phyloP scores from a whole-genome alignment of 2,113 vertebrate species.

The Abramis brama region DNA sequence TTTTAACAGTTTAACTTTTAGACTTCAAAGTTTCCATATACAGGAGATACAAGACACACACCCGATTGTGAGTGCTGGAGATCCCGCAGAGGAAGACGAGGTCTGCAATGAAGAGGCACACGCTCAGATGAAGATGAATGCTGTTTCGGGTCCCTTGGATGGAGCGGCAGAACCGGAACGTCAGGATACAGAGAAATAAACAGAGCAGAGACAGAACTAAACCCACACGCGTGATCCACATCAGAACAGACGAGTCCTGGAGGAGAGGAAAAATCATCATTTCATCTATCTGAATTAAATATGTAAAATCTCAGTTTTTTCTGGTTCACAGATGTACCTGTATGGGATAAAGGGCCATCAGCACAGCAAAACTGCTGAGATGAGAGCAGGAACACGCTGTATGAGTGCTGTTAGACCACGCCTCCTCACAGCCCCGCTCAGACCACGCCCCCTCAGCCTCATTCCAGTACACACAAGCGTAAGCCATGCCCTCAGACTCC shows the following conservation, averaged over 20 bases:
- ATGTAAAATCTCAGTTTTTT: not conserved
- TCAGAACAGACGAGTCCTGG: conserved; percentile 74
- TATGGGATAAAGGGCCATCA: conserved; percentile 82
- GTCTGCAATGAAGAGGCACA: conserved; percentile 84
- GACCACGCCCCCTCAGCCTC: conserved; percentile 71
- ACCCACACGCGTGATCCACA: conserved; percentile 78
- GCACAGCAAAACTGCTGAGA: conserved; percentile 87
- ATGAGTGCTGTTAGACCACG: conserved; percentile 58
- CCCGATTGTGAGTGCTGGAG: conserved; percentile 61
- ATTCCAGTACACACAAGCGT: conserved; percentile 81
- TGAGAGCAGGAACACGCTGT: conserved; percentile 78
- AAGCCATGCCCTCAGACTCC: not conserved
- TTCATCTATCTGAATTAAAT: not conserved
- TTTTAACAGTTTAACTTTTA: too few relatives aligned
- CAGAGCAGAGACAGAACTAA: conserved; percentile 81
- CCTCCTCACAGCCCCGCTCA: conserved; percentile 69
- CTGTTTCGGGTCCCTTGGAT: conserved; percentile 86
- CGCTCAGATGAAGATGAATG: conserved; percentile 85
- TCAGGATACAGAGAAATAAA: conserved; percentile 81
- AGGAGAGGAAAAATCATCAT: not conserved
- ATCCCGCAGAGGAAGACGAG: conserved; percentile 81
- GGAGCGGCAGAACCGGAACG: conserved; percentile 82
- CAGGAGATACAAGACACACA: conserved; percentile 1
- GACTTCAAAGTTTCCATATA: too few relatives aligned
- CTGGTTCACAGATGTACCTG: conserved; percentile 67